Conservation (phyloP, 2,797 vertebrate species). For the Austrolebias charrua region DNA sequence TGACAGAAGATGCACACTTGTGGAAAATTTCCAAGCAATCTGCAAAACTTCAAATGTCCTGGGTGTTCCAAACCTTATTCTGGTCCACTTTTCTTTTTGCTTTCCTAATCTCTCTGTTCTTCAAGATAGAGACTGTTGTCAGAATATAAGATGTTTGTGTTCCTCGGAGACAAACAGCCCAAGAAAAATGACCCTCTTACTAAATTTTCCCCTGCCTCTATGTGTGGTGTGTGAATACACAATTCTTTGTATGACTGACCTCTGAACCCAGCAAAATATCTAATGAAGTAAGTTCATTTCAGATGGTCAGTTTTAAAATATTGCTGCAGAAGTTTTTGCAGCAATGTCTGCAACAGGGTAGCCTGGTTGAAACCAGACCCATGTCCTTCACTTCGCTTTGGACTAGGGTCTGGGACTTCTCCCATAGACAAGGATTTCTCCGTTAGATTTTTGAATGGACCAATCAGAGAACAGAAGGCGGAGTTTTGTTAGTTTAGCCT, state of each 20-base stretch:
- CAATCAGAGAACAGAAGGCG: too few relatives aligned
- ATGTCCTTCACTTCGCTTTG: too few relatives aligned
- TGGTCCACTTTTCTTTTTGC: slow-evolving; percentile 22
- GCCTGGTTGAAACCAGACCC: too few relatives aligned
- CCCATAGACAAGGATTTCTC: too few relatives aligned
- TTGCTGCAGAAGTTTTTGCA: too few relatives aligned
- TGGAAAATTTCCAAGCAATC: slow-evolving; percentile 41
- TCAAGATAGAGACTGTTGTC: slow-evolving; percentile 19
- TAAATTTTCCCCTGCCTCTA: slow-evolving; percentile 8
- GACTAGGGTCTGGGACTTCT: too few relatives aligned
- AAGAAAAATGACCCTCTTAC: slow-evolving; percentile 8
- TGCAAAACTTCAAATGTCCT: slow-evolving; percentile 48
- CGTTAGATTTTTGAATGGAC: too few relatives aligned
- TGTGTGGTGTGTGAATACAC: slow-evolving; percentile 7
- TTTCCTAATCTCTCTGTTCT: slow-evolving; percentile 18
- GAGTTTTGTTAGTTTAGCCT: too few relatives aligned
- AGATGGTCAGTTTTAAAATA: too few relatives aligned
- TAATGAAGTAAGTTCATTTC: slow-evolving; percentile 27
- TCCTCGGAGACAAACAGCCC: slow-evolving; percentile 10
- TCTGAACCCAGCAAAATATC: slow-evolving; percentile 32
- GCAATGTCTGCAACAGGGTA: too few relatives aligned
- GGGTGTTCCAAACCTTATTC: slow-evolving; percentile 12
- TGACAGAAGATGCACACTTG: slow-evolving; percentile 15
- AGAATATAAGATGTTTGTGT: slow-evolving; percentile 12
- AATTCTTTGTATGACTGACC: slow-evolving; percentile 12